These are phyloP conservation scores for Dolichotis patagonum DNA, from an alignment of 2,113 vertebrate genomes.

Conservation along the genomic window DNA sequence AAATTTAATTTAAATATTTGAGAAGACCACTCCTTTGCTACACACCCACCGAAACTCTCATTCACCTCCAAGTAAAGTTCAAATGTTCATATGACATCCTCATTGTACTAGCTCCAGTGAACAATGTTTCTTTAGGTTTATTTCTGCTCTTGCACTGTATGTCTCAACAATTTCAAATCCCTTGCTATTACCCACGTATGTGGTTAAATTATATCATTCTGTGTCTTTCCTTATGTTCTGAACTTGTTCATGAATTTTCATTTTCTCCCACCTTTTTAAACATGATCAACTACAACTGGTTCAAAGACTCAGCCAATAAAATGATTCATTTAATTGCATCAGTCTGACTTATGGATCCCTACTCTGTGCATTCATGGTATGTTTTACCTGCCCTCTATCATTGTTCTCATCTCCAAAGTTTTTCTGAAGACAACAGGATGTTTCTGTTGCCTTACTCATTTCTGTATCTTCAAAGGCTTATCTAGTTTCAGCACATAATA, in stretches of 20 bases:
- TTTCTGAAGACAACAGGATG: not conserved
- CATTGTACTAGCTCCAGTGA: not conserved
- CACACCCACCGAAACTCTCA: not conserved
- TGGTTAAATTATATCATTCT: no score
- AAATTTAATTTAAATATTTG: not conserved
- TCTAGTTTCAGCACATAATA: not conserved
- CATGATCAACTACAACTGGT: not conserved
- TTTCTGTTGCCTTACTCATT: not conserved
- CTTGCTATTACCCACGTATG: not conserved
- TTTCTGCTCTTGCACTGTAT: not conserved
- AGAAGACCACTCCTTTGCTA: not conserved
- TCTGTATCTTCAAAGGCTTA: not conserved
- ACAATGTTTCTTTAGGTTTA: not conserved
- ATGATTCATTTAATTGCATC: not conserved
- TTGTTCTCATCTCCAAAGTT: not conserved
- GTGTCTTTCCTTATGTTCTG: not conserved
- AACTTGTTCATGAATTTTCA: not conserved
- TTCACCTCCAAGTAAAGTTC: not conserved
- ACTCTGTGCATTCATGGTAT: not conserved
- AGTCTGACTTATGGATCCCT: not conserved
- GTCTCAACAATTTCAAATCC: not conserved
- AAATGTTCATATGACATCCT: not conserved
- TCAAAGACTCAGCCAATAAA: not conserved
- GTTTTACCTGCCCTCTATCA: not conserved
- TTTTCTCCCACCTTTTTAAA: not conserved